A percentile compares a stretch with the other conserved stretches of the same genome.
phyloP scores from a whole-genome alignment of 30 jellyfish, hydroid and myxozoan genomes.

The Phacellophora camtschatica region DNA sequence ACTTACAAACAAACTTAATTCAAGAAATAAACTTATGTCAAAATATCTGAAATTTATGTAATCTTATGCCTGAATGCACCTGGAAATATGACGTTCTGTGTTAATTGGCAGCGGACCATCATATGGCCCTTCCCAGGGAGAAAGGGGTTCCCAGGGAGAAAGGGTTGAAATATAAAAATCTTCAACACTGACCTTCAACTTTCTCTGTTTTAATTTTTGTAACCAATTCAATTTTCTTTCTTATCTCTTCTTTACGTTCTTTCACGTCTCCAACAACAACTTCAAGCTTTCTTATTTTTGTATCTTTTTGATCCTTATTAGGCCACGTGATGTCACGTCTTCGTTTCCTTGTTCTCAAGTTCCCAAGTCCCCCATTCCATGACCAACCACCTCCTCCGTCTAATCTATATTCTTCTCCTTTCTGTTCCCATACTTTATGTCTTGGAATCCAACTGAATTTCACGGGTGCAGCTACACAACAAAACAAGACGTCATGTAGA shows the following conservation, averaged over 20 bases:
- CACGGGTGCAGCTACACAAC: slow-evolving; percentile 79
- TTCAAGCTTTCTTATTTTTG: slow-evolving; percentile 46
- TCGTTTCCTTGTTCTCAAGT: slow-evolving; percentile 48
- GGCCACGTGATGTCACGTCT: slow-evolving; percentile 57
- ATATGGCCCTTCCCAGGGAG: too few species aligned
- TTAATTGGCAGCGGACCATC: too few species aligned
- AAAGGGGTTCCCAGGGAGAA: too few species aligned
- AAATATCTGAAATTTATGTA: too few species aligned
- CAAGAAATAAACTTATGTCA: too few species aligned
- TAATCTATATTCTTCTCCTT: slow-evolving; percentile 90
- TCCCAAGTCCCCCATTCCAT: slow-evolving; percentile 64
- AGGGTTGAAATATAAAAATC: neutral
- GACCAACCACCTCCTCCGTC: slow-evolving; percentile 92
- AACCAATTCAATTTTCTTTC: neutral
- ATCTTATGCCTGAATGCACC: too few species aligned
- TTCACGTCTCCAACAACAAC: slow-evolving; percentile 41
- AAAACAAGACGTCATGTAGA: too few species aligned
- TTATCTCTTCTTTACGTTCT: slow-evolving; percentile 45
- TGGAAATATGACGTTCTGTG: too few species aligned
- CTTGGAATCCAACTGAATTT: slow-evolving; percentile 95
- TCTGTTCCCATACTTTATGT: slow-evolving; percentile 90
- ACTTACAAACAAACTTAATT: too few species aligned
- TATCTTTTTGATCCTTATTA: slow-evolving; percentile 7
- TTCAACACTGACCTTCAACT: neutral
- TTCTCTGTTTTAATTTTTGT: neutral